Conservation (phyloP, 2,888 invertebrate species). For the Philopedon plagiatum region DNA sequence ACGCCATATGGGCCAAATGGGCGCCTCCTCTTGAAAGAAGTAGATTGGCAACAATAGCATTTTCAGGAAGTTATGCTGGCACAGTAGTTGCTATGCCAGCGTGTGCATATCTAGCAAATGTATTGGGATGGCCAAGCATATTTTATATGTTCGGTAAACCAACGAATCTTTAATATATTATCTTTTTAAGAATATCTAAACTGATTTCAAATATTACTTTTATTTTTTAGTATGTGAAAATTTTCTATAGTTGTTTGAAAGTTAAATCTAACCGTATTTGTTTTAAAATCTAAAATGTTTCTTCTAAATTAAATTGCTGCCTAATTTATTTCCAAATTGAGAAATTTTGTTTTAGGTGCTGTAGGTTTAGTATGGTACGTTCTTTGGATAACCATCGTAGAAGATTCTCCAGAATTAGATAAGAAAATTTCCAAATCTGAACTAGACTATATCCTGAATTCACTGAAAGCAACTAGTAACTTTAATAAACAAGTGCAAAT, state of each 20-base stretch:
- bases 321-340: no score
- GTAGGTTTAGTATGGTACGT: constrained; percentile 81
- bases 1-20: constrained; percentile 89
- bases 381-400: constrained; percentile 79
- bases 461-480: constrained; percentile 70
- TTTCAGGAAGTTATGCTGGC: constrained; percentile 89
- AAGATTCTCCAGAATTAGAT: constrained; percentile 83
- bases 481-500: constrained; percentile 72
- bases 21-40: constrained; percentile 85
- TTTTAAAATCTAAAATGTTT: neutral
- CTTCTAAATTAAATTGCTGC: neutral
- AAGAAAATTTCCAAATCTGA: constrained; percentile 81
- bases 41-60: constrained; percentile 84
- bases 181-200: no score
- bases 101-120: constrained; percentile 80
- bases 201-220: no score
- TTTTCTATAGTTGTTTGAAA: no score
- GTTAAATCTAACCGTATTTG: no score
- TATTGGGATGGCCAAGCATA: constrained; percentile 85
- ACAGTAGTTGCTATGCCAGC: constrained; percentile 88
- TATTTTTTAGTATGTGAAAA: no score
- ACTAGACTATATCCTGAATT: constrained; percentile 79
- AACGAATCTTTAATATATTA: no score
- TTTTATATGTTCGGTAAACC: constrained; percentile 81
- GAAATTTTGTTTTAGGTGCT: constrained; percentile 67